A percentile compares a stretch with the other conserved stretches of the same genome.
phyloP scores from a whole-genome alignment of 2,888 invertebrate species.

The Ichneumoninae sp. region DNA sequence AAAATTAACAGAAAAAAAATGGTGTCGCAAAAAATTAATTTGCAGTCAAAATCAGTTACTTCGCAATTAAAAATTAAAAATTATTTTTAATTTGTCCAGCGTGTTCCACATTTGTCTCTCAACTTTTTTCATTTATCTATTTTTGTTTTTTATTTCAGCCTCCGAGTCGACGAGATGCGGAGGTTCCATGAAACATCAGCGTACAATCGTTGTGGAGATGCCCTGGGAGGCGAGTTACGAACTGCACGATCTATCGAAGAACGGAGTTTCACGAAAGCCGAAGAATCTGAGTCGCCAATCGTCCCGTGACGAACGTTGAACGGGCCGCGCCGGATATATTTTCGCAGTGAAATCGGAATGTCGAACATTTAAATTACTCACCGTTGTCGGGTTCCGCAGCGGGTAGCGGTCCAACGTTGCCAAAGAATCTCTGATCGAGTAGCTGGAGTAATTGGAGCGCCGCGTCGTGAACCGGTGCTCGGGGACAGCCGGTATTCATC shows the following conservation, averaged over 20 bases:
- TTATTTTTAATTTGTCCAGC: neutral
- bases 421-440: constrained; percentile 98
- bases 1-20: neutral
- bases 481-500: constrained; percentile 97
- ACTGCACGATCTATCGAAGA: constrained; percentile 73
- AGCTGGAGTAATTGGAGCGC: constrained; percentile 97
- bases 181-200: constrained; percentile 80
- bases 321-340: neutral
- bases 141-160: constrained; percentile 73
- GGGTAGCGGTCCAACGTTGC: constrained; percentile 89
- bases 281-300: constrained; percentile 50
- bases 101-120: neutral
- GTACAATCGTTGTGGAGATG: constrained; percentile 81
- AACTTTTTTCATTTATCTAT: neutral
- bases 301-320: constrained; percentile 22
- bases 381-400: constrained; percentile 90
- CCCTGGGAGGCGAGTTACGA: constrained; percentile 85
- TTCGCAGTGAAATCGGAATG: neutral
- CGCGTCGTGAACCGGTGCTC: constrained; percentile 95
- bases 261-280: constrained; percentile 36
- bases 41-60: neutral
- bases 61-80: neutral
- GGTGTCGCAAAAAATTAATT: neutral
- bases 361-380: constrained; percentile 83
- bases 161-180: constrained; percentile 84